A percentile compares a stretch with the other conserved stretches of the same genome.
These are phyloP conservation scores for Doryteuthis pealeii DNA, from an alignment of 1,140 invertebrate species.

Conservation along the genomic window DNA sequence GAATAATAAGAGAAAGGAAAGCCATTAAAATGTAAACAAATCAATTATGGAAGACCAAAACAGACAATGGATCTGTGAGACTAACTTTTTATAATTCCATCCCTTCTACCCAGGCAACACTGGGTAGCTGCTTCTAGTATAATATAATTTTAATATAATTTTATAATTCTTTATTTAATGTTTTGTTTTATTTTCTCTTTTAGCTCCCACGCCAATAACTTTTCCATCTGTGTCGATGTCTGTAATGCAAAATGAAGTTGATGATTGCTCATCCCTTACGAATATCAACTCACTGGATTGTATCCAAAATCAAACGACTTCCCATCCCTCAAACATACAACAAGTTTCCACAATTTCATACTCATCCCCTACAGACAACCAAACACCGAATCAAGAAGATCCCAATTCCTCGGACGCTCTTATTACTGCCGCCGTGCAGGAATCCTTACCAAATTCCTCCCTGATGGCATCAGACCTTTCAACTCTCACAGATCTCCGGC, in stretches of 20 bases:
- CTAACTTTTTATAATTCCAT: too few relatives aligned
- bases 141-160: too few relatives aligned
- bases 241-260: not conserved
- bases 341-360: not conserved
- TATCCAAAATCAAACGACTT: not conserved
- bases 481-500: not conserved
- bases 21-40: too few relatives aligned
- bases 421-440: not conserved
- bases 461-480: not conserved
- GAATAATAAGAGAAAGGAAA: too few relatives aligned
- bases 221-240: not conserved
- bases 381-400: not conserved
- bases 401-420: not conserved
- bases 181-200: not conserved
- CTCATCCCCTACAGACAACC: not conserved
- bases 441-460: not conserved
- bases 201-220: not conserved
- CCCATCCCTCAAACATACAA: not conserved
- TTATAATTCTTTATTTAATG: too few relatives aligned
- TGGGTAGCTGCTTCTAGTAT: too few relatives aligned
- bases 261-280: not conserved
- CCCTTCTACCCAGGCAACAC: too few relatives aligned
- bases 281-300: not conserved
- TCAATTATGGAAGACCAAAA: too few relatives aligned
- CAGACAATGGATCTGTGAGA: too few relatives aligned